A percentile compares a stretch with the other conserved stretches of the same genome.
These are phyloP conservation scores for Danio aesculapii DNA, from an alignment of 2,797 vertebrate genomes.

Conservation along the genomic window DNA sequence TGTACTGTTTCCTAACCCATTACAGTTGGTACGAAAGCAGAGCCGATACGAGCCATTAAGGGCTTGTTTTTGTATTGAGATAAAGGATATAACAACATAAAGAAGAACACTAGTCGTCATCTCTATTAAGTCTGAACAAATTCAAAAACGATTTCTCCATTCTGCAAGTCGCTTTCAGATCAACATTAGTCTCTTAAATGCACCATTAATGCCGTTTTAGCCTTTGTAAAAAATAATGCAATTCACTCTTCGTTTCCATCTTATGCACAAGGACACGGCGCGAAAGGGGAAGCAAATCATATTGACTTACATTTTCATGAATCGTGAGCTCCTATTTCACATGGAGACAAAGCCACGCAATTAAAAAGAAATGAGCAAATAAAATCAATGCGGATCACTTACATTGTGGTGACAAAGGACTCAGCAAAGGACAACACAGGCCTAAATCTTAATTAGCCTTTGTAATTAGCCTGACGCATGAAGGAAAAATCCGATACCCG, in stretches of 20 bases:
- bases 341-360: conserved; percentile 72
- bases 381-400: conserved; percentile 80
- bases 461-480: conserved; percentile 57
- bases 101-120: not conserved
- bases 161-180: not conserved
- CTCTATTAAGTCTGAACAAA: not conserved
- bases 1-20: too few relatives aligned
- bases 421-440: conserved; percentile 72
- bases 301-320: conserved; percentile 65
- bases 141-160: not conserved
- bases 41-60: not conserved
- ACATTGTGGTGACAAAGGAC: conserved; percentile 76
- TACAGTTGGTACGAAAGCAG: not conserved
- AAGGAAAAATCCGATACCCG: conserved; percentile 19
- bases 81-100: not conserved
- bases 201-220: not conserved
- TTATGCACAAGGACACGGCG: conserved; percentile 63
- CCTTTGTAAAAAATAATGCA: not conserved
- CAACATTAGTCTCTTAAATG: not conserved
- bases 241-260: conserved; percentile 58
- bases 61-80: not conserved
- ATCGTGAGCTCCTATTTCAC: conserved; percentile 72
- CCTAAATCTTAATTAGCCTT: conserved; percentile 75
- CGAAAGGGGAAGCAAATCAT: conserved; percentile 64
- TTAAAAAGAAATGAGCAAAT: conserved; percentile 82